phyloP scores from a whole-genome alignment of 2,888 invertebrate species.

The Lochmaea crataegi region DNA sequence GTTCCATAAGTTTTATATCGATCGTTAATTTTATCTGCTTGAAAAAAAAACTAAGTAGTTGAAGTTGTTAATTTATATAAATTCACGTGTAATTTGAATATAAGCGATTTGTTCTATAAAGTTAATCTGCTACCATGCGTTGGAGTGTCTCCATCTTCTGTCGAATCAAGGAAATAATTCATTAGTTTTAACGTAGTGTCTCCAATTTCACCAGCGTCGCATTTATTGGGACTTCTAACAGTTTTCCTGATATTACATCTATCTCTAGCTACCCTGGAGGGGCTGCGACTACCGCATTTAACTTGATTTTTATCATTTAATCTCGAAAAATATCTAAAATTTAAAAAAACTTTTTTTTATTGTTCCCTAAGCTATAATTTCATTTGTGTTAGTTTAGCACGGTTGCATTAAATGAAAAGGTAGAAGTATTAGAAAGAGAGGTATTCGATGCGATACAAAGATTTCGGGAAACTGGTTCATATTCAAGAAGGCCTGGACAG shows the following conservation, averaged over 20 bases:
- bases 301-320: slow-evolving; percentile 21
- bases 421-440: too few species aligned
- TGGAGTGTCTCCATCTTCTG: not conserved
- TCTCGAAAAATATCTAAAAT: slow-evolving; percentile 33
- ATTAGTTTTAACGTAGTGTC: slow-evolving; percentile 8
- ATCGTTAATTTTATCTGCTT: too few species aligned
- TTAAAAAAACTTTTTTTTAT: not conserved
- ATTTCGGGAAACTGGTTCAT: too few species aligned
- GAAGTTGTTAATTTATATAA: too few species aligned
- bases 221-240: not conserved
- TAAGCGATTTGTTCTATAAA: not conserved
- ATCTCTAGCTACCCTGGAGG: not conserved
- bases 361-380: too few species aligned
- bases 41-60: too few species aligned
- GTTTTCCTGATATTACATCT: not conserved
- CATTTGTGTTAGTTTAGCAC: too few species aligned
- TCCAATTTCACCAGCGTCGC: not conserved
- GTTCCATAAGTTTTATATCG: too few species aligned
- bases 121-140: not conserved
- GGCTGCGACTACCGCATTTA: slow-evolving; percentile 20
- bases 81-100: not conserved
- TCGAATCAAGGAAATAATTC: slow-evolving; percentile 3
- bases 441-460: too few species aligned
- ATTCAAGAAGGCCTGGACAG: too few species aligned
- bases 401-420: too few species aligned